Base-by-base conservation (phyloP, 2,113 vertebrate species). In the Lichenostomus cassidix region DNA sequence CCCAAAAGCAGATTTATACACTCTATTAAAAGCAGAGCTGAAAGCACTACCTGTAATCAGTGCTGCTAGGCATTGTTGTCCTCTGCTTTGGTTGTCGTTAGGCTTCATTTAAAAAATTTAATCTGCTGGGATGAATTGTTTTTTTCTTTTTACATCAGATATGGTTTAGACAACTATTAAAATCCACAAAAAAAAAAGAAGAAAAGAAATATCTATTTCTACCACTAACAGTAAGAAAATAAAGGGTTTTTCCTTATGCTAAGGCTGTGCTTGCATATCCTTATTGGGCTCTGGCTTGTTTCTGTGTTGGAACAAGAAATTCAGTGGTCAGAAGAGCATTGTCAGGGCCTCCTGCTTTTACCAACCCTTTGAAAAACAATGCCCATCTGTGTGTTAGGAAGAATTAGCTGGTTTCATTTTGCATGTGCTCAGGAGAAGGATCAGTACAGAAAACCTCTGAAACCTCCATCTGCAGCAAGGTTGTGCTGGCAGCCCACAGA, bases 401-500 rank as follows among this genome's bases (percentile, higher is more conserved):
- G 35, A 18, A 67, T 58, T 65, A 65, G 22, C 37, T 77, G 68
- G 37, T 74, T 92, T 67, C 50, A 44, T 22, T 58, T 64, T 69
- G 63, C 69, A 41, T 65, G 67, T 80, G 42, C 62, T 90, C 67
- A 15, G 74, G 35, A 42, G 75, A 71, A 47, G 22, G 42, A 90
- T 41, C 52, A n/a, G 58, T 29, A 77, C 4, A 37, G 58, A 88
- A 90, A 86, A 74, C 35, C 64, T 94, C 87, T 76, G 80, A 88
- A 91, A 74, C 25, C 44, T 96, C 85, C 71, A 91, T 78, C 90
- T 92, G 90, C 82, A 90, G 20, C 33, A 73, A 67, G 78, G 75
- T 35, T 90, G 25, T 59, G 75, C 59, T 60, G 90, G 76, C 85
- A 94, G 28, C 46, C 67, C 37, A 46, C 1, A 0, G 75, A 44